Conservation (phyloP, 2,113 vertebrate species). For the Glareola pratincola region DNA sequence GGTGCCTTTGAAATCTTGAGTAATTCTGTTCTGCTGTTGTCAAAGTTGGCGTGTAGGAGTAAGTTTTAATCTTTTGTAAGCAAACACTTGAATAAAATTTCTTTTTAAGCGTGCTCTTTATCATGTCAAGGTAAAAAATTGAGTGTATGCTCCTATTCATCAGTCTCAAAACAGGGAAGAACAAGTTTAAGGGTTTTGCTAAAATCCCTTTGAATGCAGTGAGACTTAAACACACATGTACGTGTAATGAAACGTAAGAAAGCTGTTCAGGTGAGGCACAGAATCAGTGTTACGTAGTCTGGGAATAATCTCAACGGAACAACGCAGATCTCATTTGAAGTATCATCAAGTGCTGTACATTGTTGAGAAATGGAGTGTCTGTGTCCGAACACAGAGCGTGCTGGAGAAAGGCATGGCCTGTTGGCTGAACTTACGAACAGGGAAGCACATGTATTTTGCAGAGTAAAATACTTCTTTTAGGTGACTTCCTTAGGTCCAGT, state of each 20-base stretch:
- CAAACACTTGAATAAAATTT: not conserved
- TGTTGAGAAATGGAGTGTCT: not conserved
- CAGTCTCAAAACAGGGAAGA: not conserved
- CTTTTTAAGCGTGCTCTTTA: not conserved
- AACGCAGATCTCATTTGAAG: not conserved
- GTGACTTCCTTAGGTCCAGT: not conserved
- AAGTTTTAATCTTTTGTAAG: not conserved
- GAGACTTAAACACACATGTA: not conserved
- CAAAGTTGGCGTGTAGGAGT: not conserved
- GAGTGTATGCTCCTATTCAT: not conserved
- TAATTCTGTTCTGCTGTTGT: not conserved
- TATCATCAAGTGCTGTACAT: not conserved
- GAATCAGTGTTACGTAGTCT: not conserved
- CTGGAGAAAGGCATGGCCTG: not conserved
- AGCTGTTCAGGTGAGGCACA: not conserved
- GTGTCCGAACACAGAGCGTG: not conserved
- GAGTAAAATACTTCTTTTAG: not conserved
- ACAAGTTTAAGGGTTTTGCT: not conserved
- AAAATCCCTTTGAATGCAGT: not conserved
- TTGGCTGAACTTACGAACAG: not conserved
- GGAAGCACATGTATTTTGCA: not conserved
- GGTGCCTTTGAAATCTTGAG: not conserved
- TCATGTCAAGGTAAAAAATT: not conserved
- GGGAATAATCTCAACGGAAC: not conserved
- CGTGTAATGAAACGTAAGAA: not conserved